Base-by-base conservation (phyloP, 2,797 vertebrate genomes). In the Cheirogaleus major region DNA sequence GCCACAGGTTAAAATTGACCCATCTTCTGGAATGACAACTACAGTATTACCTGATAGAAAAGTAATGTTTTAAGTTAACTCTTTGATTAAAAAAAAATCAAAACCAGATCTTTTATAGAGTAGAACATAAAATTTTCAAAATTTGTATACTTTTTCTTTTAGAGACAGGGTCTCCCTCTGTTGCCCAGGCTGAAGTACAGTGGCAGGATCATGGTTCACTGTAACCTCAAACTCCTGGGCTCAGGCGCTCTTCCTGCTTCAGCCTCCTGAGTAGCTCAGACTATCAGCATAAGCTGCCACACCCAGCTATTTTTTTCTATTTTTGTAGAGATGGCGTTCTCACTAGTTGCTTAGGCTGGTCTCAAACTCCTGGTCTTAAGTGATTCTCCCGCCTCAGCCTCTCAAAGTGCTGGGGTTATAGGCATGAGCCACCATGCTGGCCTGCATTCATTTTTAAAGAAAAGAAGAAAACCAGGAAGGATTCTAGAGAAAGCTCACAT, bases 31-130 rank as follows among this genome's bases (percentile, higher is more conserved):
- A 65, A 65, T n/a, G 32, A 65, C 61, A 52, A 63, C 70, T 69
- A 30, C 43, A 70, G 14, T 55, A 84, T 83, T 89, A 35, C 38
- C 10, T 32, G 43, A 30, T 91, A 59, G 23, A 67, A 93, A 96
- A 96, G 76, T 67, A n/a, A 2, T 65, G 35, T 80, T 95, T 97
- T 75, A 91, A 67, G 83, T 89, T 45, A 88, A 32, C 70, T 0
- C 25, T 25, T 1, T 4, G 30, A 25, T 17, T 10, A 52, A 38
- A 18, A 93, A 93, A 88, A 91, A 88, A 91, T 25, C 38, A 38
- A 59, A 48, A 57, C 17, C 17, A n/a, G 15, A 13, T 59, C 6
- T 76, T 67, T 91, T 83, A 45, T 61, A 55, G 35, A 83, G 55
- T 38, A 79, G 75, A 87, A 79, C 17, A 1, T 81, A 83, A 87